Conservation (phyloP, 2,113 vertebrate species). For the Macquaria ambigua region DNA sequence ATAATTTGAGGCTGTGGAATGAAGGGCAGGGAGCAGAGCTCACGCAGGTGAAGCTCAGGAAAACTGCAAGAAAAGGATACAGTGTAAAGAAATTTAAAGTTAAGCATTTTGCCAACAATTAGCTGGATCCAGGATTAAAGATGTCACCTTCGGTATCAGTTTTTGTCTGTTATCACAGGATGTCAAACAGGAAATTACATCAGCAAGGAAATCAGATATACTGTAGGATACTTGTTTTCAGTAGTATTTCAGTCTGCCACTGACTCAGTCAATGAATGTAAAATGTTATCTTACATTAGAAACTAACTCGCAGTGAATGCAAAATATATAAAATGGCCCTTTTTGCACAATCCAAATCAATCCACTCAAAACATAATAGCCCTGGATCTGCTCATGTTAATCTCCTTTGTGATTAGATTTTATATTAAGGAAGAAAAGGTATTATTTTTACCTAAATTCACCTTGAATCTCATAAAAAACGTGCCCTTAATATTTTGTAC, state of each 20-base stretch:
- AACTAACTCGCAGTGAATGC: background rate
- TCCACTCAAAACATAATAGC: background rate
- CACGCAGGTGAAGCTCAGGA: background rate
- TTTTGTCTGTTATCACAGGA: background rate
- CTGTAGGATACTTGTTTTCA: background rate
- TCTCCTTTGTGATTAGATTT: background rate
- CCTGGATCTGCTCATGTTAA: background rate
- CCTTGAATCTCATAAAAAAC: too few species aligned
- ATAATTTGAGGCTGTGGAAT: constrained; percentile 36
- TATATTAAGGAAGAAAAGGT: background rate
- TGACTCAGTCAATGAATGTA: background rate
- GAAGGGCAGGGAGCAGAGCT: constrained; percentile 1
- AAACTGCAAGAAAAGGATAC: background rate
- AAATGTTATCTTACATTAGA: background rate
- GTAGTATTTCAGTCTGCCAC: background rate
- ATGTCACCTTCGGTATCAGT: background rate
- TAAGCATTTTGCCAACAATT: background rate
- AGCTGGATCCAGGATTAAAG: background rate
- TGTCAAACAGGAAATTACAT: background rate
- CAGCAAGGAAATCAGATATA: background rate
- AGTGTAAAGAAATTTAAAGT: background rate
- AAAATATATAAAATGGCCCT: background rate
- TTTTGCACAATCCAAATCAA: background rate
- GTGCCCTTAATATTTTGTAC: background rate
- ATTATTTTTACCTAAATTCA: too few species aligned